These are phyloP conservation scores for Lasioglossum pauxillum DNA, from an alignment of 2,888 invertebrate genomes.

Conservation along the genomic window DNA sequence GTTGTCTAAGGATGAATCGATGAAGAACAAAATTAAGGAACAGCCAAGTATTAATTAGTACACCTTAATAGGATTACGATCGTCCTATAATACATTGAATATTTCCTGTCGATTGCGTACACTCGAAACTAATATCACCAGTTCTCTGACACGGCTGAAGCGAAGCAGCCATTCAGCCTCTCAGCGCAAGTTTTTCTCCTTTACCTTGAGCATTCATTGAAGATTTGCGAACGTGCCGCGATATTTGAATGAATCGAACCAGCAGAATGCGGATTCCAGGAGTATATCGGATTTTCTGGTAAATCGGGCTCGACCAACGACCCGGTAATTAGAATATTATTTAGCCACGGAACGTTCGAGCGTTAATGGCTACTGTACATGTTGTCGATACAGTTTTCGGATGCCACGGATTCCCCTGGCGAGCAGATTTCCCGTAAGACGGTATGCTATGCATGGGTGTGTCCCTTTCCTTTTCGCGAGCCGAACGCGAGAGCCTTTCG, in stretches of 20 bases:
- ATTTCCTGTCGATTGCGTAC: neutral
- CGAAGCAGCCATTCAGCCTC: neutral
- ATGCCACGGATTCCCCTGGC: slow-evolving; percentile 46
- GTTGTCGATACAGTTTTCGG: slow-evolving; percentile 28
- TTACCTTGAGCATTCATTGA: neutral
- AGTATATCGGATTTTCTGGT: neutral
- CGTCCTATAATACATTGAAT: neutral
- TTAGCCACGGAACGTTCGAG: neutral
- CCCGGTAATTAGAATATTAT: neutral
- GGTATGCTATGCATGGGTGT: slow-evolving; percentile 64
- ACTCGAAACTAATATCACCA: neutral
- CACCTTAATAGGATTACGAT: too few relatives aligned
- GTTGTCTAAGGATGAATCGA: too few relatives aligned
- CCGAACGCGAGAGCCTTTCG: slow-evolving; percentile 64
- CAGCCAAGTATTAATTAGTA: neutral
- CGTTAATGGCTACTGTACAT: neutral
- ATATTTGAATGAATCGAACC: neutral
- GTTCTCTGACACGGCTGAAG: neutral
- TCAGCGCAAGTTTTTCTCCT: neutral
- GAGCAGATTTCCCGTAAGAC: slow-evolving; percentile 61
- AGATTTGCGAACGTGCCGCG: neutral
- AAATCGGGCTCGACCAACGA: neutral
- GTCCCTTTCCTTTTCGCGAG: slow-evolving; percentile 72
- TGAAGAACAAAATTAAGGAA: neutral
- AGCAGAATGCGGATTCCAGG: neutral